Percentiles rank a stretch among this genome's conserved stretches.
Conservation (phyloP, 1,140 invertebrate species). For the Archivesica marissinica region DNA sequence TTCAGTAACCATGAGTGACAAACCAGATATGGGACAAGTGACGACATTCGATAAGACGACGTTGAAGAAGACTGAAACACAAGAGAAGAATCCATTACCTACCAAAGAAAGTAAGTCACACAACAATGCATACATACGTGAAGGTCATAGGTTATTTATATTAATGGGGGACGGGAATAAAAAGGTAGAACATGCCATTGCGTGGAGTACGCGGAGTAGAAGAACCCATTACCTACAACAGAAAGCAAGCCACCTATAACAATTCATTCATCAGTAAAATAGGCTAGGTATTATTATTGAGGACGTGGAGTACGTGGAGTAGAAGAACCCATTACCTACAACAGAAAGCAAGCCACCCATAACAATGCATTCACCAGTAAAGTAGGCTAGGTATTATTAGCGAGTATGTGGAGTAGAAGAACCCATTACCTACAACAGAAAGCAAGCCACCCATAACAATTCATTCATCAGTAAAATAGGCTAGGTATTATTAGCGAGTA, state of each 20-base stretch:
- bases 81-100: conserved; percentile 96
- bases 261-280: not conserved
- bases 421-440: too few relatives aligned
- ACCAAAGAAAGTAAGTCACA: conserved; percentile 95
- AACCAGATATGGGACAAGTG: conserved; percentile 79
- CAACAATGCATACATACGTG: not conserved
- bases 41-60: conserved; percentile 81
- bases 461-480: too few relatives aligned
- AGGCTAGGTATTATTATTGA: not conserved
- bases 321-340: too few relatives aligned
- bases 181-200: not conserved
- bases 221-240: not conserved
- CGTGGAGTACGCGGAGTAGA: not conserved
- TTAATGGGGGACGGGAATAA: not conserved
- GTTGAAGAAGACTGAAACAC: conserved; percentile 95
- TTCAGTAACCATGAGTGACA: conserved; percentile 75
- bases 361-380: too few relatives aligned
- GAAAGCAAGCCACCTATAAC: not conserved
- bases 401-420: too few relatives aligned
- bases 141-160: too few relatives aligned
- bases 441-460: too few relatives aligned
- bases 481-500: not conserved
- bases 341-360: too few relatives aligned
- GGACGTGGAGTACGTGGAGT: not conserved
- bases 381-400: too few relatives aligned